phyloP scores from a whole-genome alignment of 2,113 vertebrate species.

The Charina bottae region DNA sequence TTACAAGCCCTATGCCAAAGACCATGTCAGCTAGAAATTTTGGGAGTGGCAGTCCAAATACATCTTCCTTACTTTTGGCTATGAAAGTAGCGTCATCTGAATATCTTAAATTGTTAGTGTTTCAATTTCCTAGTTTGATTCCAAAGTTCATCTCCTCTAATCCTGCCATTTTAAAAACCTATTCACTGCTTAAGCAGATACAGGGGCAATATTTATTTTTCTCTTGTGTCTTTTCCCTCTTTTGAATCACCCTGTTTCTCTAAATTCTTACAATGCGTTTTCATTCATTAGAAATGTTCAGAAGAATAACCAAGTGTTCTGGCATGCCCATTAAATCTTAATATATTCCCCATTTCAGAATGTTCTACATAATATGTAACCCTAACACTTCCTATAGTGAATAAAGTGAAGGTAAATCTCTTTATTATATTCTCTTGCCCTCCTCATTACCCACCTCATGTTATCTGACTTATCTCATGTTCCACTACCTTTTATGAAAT shows the following conservation, averaged over 20 bases:
- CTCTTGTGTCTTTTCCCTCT: neutral
- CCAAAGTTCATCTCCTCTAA: neutral
- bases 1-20: neutral
- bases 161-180: neutral
- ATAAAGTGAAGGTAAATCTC: neutral
- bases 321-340: neutral
- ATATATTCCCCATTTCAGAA: neutral
- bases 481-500: neutral
- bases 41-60: neutral
- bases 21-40: neutral
- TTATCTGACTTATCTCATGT: neutral
- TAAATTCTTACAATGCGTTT: neutral
- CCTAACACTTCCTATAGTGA: neutral
- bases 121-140: neutral
- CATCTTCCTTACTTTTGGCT: neutral
- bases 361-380: neutral
- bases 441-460: neutral
- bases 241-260: neutral
- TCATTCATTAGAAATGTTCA: neutral
- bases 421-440: neutral
- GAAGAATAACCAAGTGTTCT: neutral
- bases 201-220: neutral
- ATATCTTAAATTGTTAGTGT: neutral
- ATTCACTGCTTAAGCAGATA: neutral
- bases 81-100: neutral